Conservation (phyloP, 1,140 invertebrate genomes). For the Holotrichia oblita region DNA sequence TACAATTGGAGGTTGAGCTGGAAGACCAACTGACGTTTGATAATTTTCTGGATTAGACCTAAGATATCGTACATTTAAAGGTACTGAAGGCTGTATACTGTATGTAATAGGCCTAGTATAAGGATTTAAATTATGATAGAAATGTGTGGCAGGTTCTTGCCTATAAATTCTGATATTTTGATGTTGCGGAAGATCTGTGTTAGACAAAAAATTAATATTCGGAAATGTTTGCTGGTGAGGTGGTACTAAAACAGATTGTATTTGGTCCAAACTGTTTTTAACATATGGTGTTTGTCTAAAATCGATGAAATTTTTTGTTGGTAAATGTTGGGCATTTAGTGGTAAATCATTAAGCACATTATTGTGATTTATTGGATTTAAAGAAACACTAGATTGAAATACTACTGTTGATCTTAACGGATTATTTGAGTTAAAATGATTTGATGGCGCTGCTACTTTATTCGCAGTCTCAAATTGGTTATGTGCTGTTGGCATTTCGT, state of each 20-base stretch:
- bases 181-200: not conserved
- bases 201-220: slow-evolving; percentile 31
- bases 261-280: slow-evolving; percentile 5
- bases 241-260: slow-evolving; percentile 41
- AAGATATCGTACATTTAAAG: slow-evolving; percentile 40
- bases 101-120: not conserved
- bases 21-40: slow-evolving; percentile 39
- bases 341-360: slow-evolving; percentile 48
- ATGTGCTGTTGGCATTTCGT: not conserved
- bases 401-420: slow-evolving; percentile 55
- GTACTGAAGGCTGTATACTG: slow-evolving; percentile 27
- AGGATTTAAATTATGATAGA: slow-evolving; percentile 45
- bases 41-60: slow-evolving; percentile 42
- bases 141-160: slow-evolving; percentile 63
- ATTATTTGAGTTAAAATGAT: slow-evolving; percentile 45
- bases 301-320: slow-evolving; percentile 54
- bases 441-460: slow-evolving; percentile 11
- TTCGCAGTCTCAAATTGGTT: not conserved
- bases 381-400: slow-evolving; percentile 64
- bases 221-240: slow-evolving; percentile 40
- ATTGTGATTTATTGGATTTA: slow-evolving; percentile 54
- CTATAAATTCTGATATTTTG: slow-evolving; percentile 60
- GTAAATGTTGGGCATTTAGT: slow-evolving; percentile 55
- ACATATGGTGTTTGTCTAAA: slow-evolving; percentile 50
- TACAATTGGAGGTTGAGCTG: slow-evolving; percentile 57